Conservation (phyloP, 2,888 invertebrate species). For the Cheilosia soror region DNA sequence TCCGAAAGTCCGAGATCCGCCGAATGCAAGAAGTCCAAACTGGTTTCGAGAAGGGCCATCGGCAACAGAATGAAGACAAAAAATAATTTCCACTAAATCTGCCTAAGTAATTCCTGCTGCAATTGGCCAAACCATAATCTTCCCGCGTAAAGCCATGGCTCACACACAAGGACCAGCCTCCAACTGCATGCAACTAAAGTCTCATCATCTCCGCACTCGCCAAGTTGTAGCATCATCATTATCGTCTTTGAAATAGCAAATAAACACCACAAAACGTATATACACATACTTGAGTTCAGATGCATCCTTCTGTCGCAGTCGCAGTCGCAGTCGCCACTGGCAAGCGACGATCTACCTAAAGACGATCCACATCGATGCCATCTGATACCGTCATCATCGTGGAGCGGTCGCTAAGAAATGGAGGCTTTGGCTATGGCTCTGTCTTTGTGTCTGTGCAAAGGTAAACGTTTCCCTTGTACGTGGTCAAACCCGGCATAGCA, state of each 20-base stretch:
- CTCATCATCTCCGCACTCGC: constrained; percentile 14
- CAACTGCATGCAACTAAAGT: constrained; percentile 43
- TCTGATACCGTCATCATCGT: constrained; percentile 42
- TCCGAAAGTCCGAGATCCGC: constrained; percentile 30
- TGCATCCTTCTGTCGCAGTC: constrained; percentile 56
- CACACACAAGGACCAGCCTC: constrained; percentile 4
- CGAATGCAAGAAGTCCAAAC: constrained; percentile 29
- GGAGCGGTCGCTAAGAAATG: constrained; percentile 1
- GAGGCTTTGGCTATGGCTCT: neutral
- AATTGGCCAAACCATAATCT: constrained; percentile 43
- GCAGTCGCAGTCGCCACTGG: constrained; percentile 39
- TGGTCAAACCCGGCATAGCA: constrained; percentile 46
- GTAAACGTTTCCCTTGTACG: constrained; percentile 55
- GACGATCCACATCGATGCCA: constrained; percentile 54
- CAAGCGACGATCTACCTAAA: neutral
- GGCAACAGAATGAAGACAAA: constrained; percentile 45
- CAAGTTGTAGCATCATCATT: constrained; percentile 69
- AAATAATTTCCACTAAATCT: constrained; percentile 70
- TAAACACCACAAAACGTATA: constrained; percentile 45
- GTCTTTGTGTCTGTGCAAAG: constrained; percentile 21
- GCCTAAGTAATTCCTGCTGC: constrained; percentile 71
- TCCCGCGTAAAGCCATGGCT: constrained; percentile 43
- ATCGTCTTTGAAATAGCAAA: constrained; percentile 61
- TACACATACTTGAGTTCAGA: constrained; percentile 33
- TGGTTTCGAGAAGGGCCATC: constrained; percentile 35